Conservation (phyloP, 2,888 invertebrate genomes). For the Gasteruption jaculator region DNA sequence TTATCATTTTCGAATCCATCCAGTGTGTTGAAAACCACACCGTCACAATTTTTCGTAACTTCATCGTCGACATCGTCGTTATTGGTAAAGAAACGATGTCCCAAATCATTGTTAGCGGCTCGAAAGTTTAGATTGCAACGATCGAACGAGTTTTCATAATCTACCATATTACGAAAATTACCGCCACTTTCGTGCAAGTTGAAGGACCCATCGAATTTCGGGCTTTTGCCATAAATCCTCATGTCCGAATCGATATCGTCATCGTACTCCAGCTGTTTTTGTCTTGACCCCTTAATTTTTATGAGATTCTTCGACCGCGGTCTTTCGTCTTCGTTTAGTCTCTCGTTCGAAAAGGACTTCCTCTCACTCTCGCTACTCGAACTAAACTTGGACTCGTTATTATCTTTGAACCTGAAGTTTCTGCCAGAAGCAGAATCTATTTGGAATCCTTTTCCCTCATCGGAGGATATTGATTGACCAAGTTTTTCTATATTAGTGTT, state of each 20-base stretch:
- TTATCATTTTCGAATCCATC: slow-evolving; percentile 41
- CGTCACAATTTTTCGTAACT: slow-evolving; percentile 23
- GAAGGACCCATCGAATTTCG: slow-evolving; percentile 45
- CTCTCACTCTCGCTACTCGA: slow-evolving; percentile 43
- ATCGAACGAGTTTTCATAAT: slow-evolving; percentile 27
- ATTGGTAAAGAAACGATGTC: slow-evolving; percentile 28
- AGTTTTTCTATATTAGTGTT: slow-evolving; percentile 27
- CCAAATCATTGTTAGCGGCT: slow-evolving; percentile 15
- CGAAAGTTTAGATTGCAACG: slow-evolving; percentile 30
- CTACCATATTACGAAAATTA: slow-evolving; percentile 13
- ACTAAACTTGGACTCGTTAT: slow-evolving; percentile 33
- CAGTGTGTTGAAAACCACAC: slow-evolving; percentile 45
- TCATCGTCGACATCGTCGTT: slow-evolving; percentile 29
- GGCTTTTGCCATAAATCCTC: slow-evolving; percentile 46
- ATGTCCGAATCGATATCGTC: slow-evolving; percentile 43
- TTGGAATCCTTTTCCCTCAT: slow-evolving; percentile 36
- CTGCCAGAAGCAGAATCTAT: slow-evolving; percentile 26
- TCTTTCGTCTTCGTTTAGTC: slow-evolving; percentile 34
- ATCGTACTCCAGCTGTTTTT: slow-evolving; percentile 42
- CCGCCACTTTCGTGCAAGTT: slow-evolving; percentile 20
- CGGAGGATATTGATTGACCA: slow-evolving; percentile 37
- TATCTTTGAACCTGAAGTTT: slow-evolving; percentile 24
- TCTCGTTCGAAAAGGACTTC: slow-evolving; percentile 38
- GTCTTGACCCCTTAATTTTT: slow-evolving; percentile 41
- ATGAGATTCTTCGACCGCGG: slow-evolving; percentile 32